These are phyloP conservation scores for Aplochiton taeniatus DNA, from an alignment of 2,797 vertebrate genomes.

Conservation along the genomic window DNA sequence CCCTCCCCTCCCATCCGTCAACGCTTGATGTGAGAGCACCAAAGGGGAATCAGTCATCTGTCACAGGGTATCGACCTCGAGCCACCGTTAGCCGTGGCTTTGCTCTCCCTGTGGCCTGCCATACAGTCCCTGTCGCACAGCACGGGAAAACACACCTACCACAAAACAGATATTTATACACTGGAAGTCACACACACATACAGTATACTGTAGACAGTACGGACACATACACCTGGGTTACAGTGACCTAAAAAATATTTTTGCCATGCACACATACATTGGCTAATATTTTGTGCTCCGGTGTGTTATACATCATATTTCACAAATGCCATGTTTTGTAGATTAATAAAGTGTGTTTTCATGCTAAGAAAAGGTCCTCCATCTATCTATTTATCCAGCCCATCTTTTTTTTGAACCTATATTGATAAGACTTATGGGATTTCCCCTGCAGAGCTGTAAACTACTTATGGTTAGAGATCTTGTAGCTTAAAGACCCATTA, in stretches of 20 bases:
- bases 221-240: not conserved
- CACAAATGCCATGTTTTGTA: too few relatives aligned
- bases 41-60: not conserved
- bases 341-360: too few relatives aligned
- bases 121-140: not conserved
- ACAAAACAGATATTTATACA: conserved; percentile 2
- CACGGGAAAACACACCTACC: not conserved
- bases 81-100: not conserved
- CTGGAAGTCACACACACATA: conserved; percentile 1
- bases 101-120: not conserved
- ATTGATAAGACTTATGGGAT: too few relatives aligned
- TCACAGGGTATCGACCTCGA: not conserved
- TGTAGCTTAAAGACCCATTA: too few relatives aligned
- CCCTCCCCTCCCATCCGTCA: not conserved
- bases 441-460: too few relatives aligned
- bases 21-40: conserved; percentile 2
- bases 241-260: too few relatives aligned
- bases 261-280: conserved; percentile 15
- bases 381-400: conserved; percentile 67
- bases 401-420: conserved; percentile 61
- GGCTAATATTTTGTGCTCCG: conserved; percentile 28
- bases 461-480: too few relatives aligned
- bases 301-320: not conserved
- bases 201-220: not conserved
- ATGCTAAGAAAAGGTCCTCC: conserved; percentile 62